Percentiles rank a stretch among this genome's conserved stretches.
Evolutionary conservation across 2,113 vertebrate genomes (phyloP).

Genomic region (Nothobranchius kuhntae): DNA sequence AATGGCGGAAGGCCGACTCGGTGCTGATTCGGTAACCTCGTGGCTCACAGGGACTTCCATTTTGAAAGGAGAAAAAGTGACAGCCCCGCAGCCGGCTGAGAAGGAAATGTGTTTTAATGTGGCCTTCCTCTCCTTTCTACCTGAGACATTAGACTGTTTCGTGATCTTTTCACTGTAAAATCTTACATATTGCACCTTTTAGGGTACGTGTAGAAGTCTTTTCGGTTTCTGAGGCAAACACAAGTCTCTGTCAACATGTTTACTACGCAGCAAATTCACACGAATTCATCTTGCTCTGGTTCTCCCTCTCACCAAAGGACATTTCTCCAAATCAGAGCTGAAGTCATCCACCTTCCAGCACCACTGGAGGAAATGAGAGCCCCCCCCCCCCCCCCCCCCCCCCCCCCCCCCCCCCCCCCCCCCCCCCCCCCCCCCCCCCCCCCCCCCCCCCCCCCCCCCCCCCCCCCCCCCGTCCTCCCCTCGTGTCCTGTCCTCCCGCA

Average conservation of each 20-base stretch:
- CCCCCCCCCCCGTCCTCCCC: constrained; percentile 5
- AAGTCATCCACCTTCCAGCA: constrained; percentile 63
- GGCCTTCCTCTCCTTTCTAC: too few species aligned
- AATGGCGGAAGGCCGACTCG: too few species aligned
- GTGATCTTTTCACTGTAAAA: too few species aligned
- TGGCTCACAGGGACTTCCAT: too few species aligned
- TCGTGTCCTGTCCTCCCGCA: constrained; percentile 49
- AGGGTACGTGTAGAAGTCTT: too few species aligned
- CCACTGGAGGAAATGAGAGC: constrained; percentile 58
- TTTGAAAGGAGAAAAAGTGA: too few species aligned
- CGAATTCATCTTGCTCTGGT: constrained; percentile 15
- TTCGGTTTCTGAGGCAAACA: neutral
- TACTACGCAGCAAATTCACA: constrained; percentile 7
- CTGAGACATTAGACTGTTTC: too few species aligned
- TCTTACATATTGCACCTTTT: too few species aligned
- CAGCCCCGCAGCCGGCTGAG: too few species aligned
- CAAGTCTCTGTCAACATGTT: constrained; percentile 1
- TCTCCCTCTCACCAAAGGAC: constrained; percentile 45
- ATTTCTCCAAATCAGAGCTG: constrained; percentile 62
- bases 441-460: neutral
- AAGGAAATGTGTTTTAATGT: too few species aligned
- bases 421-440: neutral
- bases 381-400: neutral
- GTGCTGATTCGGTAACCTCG: too few species aligned
- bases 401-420: neutral